phyloP scores from a whole-genome alignment of 2,113 vertebrate species.

The Cyprinus carpio region DNA sequence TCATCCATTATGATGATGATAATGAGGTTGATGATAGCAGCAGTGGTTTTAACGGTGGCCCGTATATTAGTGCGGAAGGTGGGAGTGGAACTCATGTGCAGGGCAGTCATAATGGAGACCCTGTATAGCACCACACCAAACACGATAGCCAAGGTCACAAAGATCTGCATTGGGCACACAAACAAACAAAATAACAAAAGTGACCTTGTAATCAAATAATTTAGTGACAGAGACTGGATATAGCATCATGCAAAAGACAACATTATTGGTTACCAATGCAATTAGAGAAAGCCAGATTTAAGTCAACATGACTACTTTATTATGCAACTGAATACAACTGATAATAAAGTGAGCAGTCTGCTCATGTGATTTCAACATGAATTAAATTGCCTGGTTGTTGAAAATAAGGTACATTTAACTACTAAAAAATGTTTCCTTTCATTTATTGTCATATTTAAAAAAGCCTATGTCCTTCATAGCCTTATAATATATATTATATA shows the following conservation, averaged over 20 bases:
- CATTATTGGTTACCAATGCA: neutral
- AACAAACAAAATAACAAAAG: neutral
- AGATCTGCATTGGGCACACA: slow-evolving; percentile 72
- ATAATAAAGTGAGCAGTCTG: neutral
- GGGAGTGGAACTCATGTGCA: slow-evolving; percentile 86
- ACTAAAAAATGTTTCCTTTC: neutral
- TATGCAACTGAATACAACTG: neutral
- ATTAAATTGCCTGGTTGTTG: neutral
- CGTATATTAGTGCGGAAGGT: slow-evolving; percentile 83
- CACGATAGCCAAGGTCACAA: slow-evolving; percentile 87
- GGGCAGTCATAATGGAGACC: slow-evolving; percentile 88
- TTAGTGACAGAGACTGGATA: neutral
- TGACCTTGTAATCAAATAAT: neutral
- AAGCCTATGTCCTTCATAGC: too few relatives aligned
- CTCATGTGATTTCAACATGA: neutral
- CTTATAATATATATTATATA: too few relatives aligned
- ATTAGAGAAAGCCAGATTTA: neutral
- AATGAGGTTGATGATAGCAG: slow-evolving; percentile 93
- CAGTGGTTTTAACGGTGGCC: slow-evolving; percentile 91
- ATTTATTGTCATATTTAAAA: too few relatives aligned
- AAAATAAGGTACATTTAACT: neutral
- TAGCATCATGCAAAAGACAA: neutral
- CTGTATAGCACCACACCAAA: slow-evolving; percentile 95
- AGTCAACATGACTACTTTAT: neutral
- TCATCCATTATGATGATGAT: slow-evolving; percentile 96